Evolutionary conservation across 2,888 invertebrate genomes (phyloP), one percentile per base, ranked within the genome.

Genomic region (Geophilus truncorum): DNA sequence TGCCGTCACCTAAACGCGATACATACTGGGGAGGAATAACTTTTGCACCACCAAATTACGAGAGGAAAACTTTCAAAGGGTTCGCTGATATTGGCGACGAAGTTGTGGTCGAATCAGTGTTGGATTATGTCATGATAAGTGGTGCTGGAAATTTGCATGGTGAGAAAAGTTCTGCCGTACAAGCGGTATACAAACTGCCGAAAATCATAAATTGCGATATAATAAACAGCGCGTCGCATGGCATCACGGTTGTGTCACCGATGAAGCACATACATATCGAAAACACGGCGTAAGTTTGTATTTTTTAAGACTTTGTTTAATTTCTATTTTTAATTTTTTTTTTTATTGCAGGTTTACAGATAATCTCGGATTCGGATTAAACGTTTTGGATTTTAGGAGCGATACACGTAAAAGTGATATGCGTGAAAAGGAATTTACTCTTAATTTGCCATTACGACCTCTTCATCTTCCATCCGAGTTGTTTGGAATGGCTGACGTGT

Each of bases 11-110:
- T 4, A 89, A 90, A 12, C 89, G 90, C 81, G 23, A 78, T 23
- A 91, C 93, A 77, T 95, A 96, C 85, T 99, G 99, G 99, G 99
- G 98, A 62, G 98, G 98, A 45, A 92, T 99, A 82, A 90, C 98
- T 82, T 97, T 98, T 86, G 93, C 96, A 0, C 92, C 94, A 86
- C 91, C 94, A 2, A 93, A 95, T 86, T 96, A 96, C 86, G 97
- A 98, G 86, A 23, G 40, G 25, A 81, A 18, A 23, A 25, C 30
- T 1, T 28, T 32, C 18, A 18, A 36, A 23, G 28, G 25, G 7
- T 9, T 34, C 9, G 75, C 25, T 34, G 51, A 57, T 76, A 12
- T 40, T 10, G 23, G 18, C 0, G 28, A 76, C 34, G 79, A 34
- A 15, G 62, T 81, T 9, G 15, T 32, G 21, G 90, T 91, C 28